phyloP scores from a whole-genome alignment of 2,888 invertebrate genomes.

The Cryptocheilus praepositus region DNA sequence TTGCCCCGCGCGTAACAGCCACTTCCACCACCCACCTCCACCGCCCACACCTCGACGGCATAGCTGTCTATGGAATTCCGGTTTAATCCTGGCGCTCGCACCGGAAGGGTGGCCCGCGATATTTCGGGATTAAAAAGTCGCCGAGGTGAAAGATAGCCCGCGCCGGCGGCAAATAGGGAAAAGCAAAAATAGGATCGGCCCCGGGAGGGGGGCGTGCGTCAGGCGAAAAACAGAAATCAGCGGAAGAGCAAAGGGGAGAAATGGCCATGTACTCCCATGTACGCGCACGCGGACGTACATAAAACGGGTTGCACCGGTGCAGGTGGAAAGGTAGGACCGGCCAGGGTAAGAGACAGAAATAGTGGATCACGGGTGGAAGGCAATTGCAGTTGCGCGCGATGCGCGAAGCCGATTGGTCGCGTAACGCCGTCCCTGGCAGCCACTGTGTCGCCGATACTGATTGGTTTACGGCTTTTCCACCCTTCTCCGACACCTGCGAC shows the following conservation, averaged over 20 bases:
- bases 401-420: slow-evolving; percentile 37
- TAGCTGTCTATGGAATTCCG: slow-evolving; percentile 4
- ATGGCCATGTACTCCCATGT: no score
- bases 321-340: no score
- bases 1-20: no score
- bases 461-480: slow-evolving; percentile 49
- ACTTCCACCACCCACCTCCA: no score
- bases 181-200: no score
- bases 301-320: no score
- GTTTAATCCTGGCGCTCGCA: slow-evolving; percentile 36
- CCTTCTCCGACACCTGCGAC: slow-evolving; percentile 21
- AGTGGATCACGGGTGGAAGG: slow-evolving; percentile 7
- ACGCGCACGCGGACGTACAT: no score
- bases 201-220: no score
- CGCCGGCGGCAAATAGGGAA: no score
- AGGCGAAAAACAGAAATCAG: no score
- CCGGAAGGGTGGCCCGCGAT: slow-evolving; percentile 15
- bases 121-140: slow-evolving; percentile 42
- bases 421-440: slow-evolving; percentile 20
- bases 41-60: background rate
- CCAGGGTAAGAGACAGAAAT: background rate
- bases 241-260: no score
- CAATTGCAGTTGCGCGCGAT: slow-evolving; percentile 38
- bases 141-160: no score
- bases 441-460: slow-evolving; percentile 47